Evolutionary conservation across 2,888 invertebrate species (phyloP), one percentile per base, ranked within the genome.

Genomic region (Nymphalis urticae): DNA sequence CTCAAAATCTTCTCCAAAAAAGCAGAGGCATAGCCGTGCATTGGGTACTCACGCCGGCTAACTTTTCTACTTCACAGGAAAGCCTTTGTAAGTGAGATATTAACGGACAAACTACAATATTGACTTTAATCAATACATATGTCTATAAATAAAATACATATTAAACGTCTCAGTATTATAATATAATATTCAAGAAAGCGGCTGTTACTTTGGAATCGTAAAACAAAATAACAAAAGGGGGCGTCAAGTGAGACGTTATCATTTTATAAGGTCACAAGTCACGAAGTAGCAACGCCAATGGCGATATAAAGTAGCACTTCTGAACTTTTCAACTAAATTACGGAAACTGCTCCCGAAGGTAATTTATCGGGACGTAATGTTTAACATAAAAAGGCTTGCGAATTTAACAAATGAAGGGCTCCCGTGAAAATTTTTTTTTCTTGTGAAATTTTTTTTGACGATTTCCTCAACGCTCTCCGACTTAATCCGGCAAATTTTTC

Each of bases 301-400:
- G 69, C 68, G 27, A 69, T 64, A 65, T 68, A 68, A 64, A 51
- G 62, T 42, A 48, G 36, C 59, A 65, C 60, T 72, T 69, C 58
- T 24, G 62, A 69, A 72, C 66, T 71, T 64, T 56, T 48, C 54
- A 61, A 68, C 67, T 71, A 70, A 73, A 67, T 69, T 69, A 78
- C 82, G 77, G 77, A 72, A 78, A 84, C 58, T 84, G 76, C 83
- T 82, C 69, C 66, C 74, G 75, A 82, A 83, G 82, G 84, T 82
- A 85, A 87, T 87, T 87, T 87, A 84, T 84, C 75, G 80, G 79
- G 80, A 76, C 77, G 77, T 72, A 69, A 71, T 64, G 72, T 66
- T 69, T 53, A 66, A 61, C 69, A 65, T 69, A 69, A 69, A 69
- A 70, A 48, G 69, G 69, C 69, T 63, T 66, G 56, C 48, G 59